A percentile compares a stretch with the other conserved stretches of the same genome.
Conservation (phyloP, 1,140 invertebrate genomes). For the Cydia fagiglandana region DNA sequence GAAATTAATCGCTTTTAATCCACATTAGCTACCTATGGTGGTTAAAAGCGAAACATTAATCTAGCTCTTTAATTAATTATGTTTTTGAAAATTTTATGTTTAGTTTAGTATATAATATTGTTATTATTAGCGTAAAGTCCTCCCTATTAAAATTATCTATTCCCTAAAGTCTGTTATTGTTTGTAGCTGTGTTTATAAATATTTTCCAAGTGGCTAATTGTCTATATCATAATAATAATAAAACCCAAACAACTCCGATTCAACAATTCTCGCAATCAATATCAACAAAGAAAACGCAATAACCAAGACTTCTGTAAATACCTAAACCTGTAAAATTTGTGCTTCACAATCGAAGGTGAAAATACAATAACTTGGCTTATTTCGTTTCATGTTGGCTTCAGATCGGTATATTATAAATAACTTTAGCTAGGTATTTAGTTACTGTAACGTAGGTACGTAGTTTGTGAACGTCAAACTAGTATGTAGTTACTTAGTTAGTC, state of each 20-base stretch:
- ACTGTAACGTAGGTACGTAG: too few species aligned
- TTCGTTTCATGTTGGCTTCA: not conserved
- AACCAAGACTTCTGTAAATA: not conserved
- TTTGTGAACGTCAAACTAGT: too few species aligned
- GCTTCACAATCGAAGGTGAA: not conserved
- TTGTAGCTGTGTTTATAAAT: too few species aligned
- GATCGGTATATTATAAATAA: not conserved
- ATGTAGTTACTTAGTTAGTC: not conserved
- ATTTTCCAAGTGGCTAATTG: too few species aligned
- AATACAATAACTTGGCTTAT: slow-evolving; percentile 7
- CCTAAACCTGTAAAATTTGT: not conserved
- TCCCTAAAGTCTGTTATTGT: not conserved
- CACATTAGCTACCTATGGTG: too few species aligned
- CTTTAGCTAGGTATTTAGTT: too few species aligned
- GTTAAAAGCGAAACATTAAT: too few species aligned
- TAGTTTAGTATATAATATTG: too few species aligned
- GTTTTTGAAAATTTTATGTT: too few species aligned
- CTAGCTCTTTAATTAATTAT: too few species aligned
- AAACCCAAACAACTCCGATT: not conserved
- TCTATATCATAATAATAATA: not conserved
- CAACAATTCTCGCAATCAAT: not conserved
- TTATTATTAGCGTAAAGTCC: too few species aligned
- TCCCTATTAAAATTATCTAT: not conserved
- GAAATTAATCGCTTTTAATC: too few species aligned
- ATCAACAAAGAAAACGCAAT: not conserved